Evolutionary conservation across 2,113 vertebrate species (phyloP).

Genomic region (Cyanoramphus novaezelandiae): DNA sequence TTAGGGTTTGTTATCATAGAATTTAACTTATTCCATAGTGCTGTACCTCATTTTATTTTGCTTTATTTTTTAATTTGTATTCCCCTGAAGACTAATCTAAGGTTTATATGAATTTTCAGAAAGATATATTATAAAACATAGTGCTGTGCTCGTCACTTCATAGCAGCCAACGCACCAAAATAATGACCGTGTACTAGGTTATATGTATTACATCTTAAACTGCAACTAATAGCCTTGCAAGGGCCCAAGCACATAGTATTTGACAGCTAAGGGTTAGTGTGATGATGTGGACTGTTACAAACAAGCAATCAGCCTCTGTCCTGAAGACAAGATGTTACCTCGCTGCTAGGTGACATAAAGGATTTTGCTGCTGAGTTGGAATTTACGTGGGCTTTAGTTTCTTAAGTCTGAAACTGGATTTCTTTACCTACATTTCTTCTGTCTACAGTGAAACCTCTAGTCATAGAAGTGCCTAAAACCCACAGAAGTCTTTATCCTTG

Average conservation of each 20-base stretch:
- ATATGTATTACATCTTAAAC: neutral
- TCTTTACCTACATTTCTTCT: neutral
- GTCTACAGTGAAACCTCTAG: neutral
- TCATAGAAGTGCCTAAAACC: neutral
- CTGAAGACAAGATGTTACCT: neutral
- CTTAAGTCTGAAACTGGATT: neutral
- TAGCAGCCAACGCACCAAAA: neutral
- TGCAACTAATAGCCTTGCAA: neutral
- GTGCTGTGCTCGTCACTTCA: neutral
- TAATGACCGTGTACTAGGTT: neutral
- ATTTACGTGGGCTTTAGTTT: neutral
- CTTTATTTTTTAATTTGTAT: neutral
- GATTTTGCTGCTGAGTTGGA: neutral
- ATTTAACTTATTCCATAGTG: neutral
- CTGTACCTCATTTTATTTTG: neutral
- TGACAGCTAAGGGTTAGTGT: neutral
- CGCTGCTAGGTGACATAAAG: neutral
- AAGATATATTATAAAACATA: neutral
- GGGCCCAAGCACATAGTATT: neutral
- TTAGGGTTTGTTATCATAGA: neutral
- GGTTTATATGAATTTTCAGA: neutral
- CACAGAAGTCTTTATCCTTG: neutral
- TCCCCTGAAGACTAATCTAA: neutral
- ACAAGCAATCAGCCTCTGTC: neutral
- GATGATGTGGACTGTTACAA: neutral